Percentiles rank a stretch among this genome's conserved stretches.
Conservation (phyloP, 1,140 invertebrate genomes). For the Heliconius melpomene region DNA sequence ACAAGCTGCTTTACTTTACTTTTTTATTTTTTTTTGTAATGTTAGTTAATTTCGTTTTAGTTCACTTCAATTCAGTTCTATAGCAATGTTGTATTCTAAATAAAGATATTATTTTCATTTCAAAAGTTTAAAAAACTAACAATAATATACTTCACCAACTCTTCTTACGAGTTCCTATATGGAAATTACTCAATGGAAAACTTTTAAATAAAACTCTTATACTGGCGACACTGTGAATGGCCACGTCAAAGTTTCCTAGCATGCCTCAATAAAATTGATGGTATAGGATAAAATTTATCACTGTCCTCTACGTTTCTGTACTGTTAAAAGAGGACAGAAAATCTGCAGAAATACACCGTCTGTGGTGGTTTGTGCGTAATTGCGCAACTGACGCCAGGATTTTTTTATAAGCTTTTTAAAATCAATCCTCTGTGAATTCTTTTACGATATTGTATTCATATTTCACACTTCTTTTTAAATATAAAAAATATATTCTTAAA, state of each 20-base stretch:
- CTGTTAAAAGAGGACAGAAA: slow-evolving; percentile 17
- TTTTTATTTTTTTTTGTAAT: no score
- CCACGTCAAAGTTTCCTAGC: not conserved
- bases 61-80: no score
- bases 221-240: not conserved
- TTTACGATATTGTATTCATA: not conserved
- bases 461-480: not conserved
- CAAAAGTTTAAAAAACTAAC: no score
- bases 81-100: not conserved
- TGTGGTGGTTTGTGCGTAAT: slow-evolving; percentile 9
- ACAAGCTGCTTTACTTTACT: no score
- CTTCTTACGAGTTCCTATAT: not conserved
- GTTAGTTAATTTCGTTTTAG: no score
- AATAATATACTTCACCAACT: not conserved
- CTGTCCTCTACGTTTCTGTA: not conserved
- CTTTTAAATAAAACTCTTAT: not conserved
- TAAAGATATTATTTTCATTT: not conserved
- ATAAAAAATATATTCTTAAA: not conserved
- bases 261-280: slow-evolving; percentile 7
- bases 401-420: not conserved
- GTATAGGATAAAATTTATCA: not conserved
- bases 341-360: slow-evolving; percentile 20
- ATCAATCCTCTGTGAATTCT: not conserved
- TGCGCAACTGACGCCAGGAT: slow-evolving; percentile 12
- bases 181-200: not conserved